A percentile compares a stretch with the other conserved stretches of the same genome.
Evolutionary conservation across 2,888 invertebrate species (phyloP).

Genomic region (Invenusta paracnida): DNA sequence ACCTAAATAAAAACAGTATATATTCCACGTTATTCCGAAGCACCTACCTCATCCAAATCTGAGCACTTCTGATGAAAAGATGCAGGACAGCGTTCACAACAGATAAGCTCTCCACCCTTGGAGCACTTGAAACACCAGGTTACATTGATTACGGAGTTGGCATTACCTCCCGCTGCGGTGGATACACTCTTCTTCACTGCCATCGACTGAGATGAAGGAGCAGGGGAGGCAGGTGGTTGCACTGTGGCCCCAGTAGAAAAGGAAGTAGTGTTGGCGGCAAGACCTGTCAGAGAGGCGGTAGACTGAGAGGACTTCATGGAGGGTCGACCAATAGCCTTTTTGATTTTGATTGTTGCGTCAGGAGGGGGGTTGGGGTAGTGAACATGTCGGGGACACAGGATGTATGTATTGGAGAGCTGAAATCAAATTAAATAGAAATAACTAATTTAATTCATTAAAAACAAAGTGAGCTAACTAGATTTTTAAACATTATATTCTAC

Average conservation of each 20-base stretch:
- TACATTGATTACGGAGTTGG: neutral
- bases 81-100: slow-evolving; percentile 30
- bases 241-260: too few relatives aligned
- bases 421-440: too few relatives aligned
- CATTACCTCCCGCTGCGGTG: too few relatives aligned
- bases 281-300: neutral
- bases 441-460: too few relatives aligned
- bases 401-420: neutral
- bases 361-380: neutral
- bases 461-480: too few relatives aligned
- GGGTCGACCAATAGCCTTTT: too few relatives aligned
- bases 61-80: slow-evolving; percentile 32
- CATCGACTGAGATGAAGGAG: neutral
- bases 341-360: neutral
- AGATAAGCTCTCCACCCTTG: neutral
- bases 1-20: too few relatives aligned
- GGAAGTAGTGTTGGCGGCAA: neutral
- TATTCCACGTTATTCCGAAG: too few relatives aligned
- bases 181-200: neutral
- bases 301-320: neutral
- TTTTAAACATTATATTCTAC: too few relatives aligned
- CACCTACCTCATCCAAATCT: slow-evolving; percentile 4
- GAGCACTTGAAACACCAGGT: slow-evolving; percentile 30
- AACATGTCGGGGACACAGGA: neutral
- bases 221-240: neutral